Conservation (phyloP, 2,113 vertebrate genomes). For the Spilogale gracilis region DNA sequence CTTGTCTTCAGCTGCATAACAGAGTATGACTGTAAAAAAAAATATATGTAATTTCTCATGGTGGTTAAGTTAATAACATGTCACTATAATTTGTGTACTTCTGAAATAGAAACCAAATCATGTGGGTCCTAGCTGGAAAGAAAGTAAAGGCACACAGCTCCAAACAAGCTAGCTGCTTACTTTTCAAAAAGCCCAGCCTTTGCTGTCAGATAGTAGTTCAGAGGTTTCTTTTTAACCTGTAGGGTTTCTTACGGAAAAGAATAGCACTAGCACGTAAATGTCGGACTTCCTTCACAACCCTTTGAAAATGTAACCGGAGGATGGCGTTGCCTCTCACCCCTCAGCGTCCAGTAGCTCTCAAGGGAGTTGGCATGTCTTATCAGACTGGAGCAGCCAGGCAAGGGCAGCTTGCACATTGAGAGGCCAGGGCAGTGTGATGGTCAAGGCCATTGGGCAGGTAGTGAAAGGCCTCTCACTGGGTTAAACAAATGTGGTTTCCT, state of each 20-base stretch:
- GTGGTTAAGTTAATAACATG: conserved; percentile 79
- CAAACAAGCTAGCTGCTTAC: conserved; percentile 36
- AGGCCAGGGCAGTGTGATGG: conserved; percentile 84
- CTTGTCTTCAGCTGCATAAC: conserved; percentile 67
- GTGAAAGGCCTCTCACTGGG: conserved; percentile 88
- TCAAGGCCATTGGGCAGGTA: conserved; percentile 89
- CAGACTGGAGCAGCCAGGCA: conserved; percentile 87
- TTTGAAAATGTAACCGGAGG: conserved; percentile 86
- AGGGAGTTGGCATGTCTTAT: conserved; percentile 89
- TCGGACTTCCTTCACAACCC: conserved; percentile 85
- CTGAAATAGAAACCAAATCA: conserved; percentile 71
- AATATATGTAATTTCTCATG: conserved; percentile 66
- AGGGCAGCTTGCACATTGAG: conserved; percentile 88
- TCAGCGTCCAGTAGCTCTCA: conserved; percentile 82
- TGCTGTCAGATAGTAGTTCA: conserved; percentile 69
- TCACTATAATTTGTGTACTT: conserved; percentile 80
- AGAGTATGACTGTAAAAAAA: conserved; percentile 54
- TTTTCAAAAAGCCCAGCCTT: conserved; percentile 70
- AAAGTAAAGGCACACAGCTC: conserved; percentile 40
- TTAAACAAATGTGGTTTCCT: conserved; percentile 90
- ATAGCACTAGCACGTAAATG: conserved; percentile 85
- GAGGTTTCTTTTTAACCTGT: conserved; percentile 78
- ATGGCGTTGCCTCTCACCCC: conserved; percentile 81
- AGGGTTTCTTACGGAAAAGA: conserved; percentile 78
- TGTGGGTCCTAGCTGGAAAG: conserved; percentile 68